Conservation (phyloP, 2,888 invertebrate species). For the Pyrrhia umbra region DNA sequence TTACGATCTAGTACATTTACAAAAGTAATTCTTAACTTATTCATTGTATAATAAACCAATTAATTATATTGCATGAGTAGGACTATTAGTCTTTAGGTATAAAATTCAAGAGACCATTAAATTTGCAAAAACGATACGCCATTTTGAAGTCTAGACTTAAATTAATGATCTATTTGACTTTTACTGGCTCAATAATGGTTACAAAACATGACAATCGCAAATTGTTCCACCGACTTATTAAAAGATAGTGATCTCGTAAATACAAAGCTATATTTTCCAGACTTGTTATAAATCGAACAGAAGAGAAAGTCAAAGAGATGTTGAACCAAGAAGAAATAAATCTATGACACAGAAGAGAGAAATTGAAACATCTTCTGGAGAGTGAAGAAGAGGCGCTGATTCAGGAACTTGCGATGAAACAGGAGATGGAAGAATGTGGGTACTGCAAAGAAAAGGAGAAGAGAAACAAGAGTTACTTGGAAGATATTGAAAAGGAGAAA, state of each 20-base stretch:
- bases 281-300: slow-evolving; percentile 79
- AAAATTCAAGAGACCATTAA: background rate
- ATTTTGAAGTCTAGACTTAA: slow-evolving; percentile 30
- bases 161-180: slow-evolving; percentile 22
- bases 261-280: slow-evolving; percentile 60
- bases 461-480: slow-evolving; percentile 69
- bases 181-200: slow-evolving; percentile 16
- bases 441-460: slow-evolving; percentile 77
- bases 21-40: slow-evolving; percentile 81
- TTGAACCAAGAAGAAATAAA: slow-evolving; percentile 78
- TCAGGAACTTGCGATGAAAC: slow-evolving; percentile 73
- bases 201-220: slow-evolving; percentile 23
- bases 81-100: background rate
- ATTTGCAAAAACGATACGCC: slow-evolving; percentile 26
- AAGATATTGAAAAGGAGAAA: slow-evolving; percentile 79
- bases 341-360: slow-evolving; percentile 83
- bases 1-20: slow-evolving; percentile 79
- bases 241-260: background rate
- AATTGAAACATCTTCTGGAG: slow-evolving; percentile 73
- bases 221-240: background rate
- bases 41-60: too few species aligned
- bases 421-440: slow-evolving; percentile 73
- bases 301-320: slow-evolving; percentile 77
- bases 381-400: slow-evolving; percentile 74
- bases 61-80: slow-evolving; percentile 18